A percentile compares a stretch with the other conserved stretches of the same genome.
phyloP scores from a whole-genome alignment of 2,888 invertebrate species.

The Xestia c-nigrum region DNA sequence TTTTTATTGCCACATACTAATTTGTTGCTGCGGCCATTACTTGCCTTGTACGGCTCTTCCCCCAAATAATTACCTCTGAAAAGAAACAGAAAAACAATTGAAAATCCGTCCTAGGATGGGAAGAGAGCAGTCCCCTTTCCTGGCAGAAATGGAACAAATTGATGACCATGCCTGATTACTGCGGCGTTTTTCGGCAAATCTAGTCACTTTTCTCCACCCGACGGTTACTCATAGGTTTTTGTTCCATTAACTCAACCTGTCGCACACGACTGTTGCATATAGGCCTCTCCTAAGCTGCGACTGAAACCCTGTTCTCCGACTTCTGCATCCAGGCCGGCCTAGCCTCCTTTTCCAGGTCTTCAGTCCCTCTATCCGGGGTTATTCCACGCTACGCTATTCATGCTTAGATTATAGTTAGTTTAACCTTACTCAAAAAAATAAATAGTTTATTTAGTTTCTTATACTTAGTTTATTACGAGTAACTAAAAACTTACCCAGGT shows the following conservation, averaged over 20 bases:
- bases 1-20: slow-evolving; percentile 70
- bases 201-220: background rate
- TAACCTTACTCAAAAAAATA: background rate
- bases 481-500: slow-evolving; percentile 75
- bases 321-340: background rate
- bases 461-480: background rate
- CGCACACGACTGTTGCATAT: background rate
- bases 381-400: background rate
- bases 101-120: background rate
- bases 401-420: background rate
- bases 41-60: slow-evolving; percentile 73
- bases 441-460: background rate
- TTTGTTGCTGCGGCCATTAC: slow-evolving; percentile 55
- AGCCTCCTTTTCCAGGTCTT: background rate
- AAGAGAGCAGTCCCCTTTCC: background rate
- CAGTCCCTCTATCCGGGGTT: background rate
- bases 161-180: background rate
- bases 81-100: slow-evolving; percentile 39
- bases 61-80: slow-evolving; percentile 79
- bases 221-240: too few species aligned
- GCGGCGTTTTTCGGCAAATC: background rate
- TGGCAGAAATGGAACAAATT: background rate
- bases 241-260: background rate
- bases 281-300: background rate
- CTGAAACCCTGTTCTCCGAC: background rate